Evolutionary conservation across 2,797 vertebrate genomes (phyloP).

Genomic region (Pantherophis vulpinus): DNA sequence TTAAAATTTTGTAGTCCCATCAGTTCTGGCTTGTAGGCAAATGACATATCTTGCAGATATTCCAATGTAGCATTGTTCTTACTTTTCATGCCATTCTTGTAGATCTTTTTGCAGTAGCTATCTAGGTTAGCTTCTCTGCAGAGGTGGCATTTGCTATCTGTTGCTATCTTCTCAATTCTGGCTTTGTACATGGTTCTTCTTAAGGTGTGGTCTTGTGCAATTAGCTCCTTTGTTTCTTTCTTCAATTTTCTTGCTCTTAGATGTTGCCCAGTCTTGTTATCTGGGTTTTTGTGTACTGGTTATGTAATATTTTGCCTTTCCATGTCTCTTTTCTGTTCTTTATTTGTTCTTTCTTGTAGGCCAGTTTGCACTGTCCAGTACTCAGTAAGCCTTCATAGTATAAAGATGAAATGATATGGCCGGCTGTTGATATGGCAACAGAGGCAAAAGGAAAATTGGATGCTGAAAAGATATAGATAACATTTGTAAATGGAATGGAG

Average conservation of each 20-base stretch:
- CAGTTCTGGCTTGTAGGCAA: too few relatives aligned
- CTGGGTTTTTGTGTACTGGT: not conserved
- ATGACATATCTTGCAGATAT: too few relatives aligned
- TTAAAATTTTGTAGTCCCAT: too few relatives aligned
- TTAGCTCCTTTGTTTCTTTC: not conserved
- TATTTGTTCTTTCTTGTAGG: not conserved
- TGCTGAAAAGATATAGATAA: not conserved
- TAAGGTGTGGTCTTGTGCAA: not conserved
- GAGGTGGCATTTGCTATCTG: too few relatives aligned
- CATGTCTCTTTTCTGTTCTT: not conserved
- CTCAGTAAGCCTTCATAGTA: too few relatives aligned
- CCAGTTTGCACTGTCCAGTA: too few relatives aligned
- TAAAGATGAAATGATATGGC: too few relatives aligned
- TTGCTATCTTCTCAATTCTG: too few relatives aligned
- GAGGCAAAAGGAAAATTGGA: not conserved
- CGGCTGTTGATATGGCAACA: not conserved
- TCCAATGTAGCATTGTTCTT: too few relatives aligned
- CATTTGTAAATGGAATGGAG: not conserved
- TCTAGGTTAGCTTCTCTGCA: too few relatives aligned
- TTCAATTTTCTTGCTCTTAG: not conserved
- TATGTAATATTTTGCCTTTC: not conserved
- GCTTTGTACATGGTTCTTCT: not conserved
- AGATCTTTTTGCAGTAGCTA: too few relatives aligned
- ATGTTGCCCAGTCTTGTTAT: not conserved
- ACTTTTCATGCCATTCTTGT: too few relatives aligned